These are phyloP conservation scores for Lycophotia porphyrea DNA, from an alignment of 2,888 invertebrate genomes.

Conservation along the genomic window DNA sequence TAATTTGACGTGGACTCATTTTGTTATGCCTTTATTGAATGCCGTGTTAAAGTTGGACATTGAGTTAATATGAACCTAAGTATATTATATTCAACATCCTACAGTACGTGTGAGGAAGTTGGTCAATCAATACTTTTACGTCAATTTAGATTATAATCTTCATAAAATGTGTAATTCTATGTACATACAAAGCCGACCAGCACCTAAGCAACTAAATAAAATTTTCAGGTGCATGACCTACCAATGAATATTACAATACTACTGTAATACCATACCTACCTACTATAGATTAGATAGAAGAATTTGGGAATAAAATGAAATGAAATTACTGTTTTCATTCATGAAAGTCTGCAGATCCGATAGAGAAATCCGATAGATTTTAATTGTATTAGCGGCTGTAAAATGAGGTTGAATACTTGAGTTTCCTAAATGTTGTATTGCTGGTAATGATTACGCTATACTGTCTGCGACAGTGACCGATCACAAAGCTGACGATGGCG, in stretches of 20 bases:
- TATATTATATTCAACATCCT: slow-evolving; percentile 9
- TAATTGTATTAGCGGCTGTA: background rate
- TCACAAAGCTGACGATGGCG: background rate
- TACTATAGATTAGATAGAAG: background rate
- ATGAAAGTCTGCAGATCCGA: background rate
- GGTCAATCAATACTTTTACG: slow-evolving; percentile 45
- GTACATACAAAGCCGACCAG: background rate
- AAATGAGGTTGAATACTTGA: background rate
- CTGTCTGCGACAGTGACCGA: background rate
- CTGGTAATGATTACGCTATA: background rate
- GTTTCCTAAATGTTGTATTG: background rate
- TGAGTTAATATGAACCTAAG: background rate
- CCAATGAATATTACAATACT: background rate
- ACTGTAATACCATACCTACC: background rate
- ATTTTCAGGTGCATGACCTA: background rate
- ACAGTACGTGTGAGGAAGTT: slow-evolving; percentile 14
- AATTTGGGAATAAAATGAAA: background rate
- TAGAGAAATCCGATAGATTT: background rate
- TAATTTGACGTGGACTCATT: slow-evolving; percentile 26
- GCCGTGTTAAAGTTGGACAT: background rate
- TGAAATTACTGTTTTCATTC: slow-evolving; percentile 3
- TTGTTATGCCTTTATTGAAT: background rate
- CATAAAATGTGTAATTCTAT: background rate
- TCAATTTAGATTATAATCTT: slow-evolving; percentile 49
- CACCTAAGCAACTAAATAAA: slow-evolving; percentile 13